Percentiles rank a stretch among this genome's conserved stretches.
phyloP scores from a whole-genome alignment of 2,888 invertebrate genomes.

The Tenthredo mesomela region DNA sequence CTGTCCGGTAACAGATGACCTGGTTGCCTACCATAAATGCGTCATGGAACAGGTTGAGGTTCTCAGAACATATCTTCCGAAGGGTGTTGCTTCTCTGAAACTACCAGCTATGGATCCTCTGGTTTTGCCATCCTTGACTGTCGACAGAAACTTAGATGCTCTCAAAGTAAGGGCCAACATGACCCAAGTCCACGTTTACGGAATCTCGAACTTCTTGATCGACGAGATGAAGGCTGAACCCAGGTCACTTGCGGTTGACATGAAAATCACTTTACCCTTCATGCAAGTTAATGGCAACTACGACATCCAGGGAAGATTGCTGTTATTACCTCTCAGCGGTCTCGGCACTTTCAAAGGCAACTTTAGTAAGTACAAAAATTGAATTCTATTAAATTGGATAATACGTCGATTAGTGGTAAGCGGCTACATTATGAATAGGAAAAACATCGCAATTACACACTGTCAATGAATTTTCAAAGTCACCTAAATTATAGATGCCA shows the following conservation, averaged over 20 bases:
- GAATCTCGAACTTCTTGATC: slow-evolving; percentile 84
- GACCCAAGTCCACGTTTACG: slow-evolving; percentile 84
- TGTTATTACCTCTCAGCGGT: slow-evolving; percentile 79
- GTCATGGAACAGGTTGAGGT: slow-evolving; percentile 82
- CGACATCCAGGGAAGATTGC: slow-evolving; percentile 79
- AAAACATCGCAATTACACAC: neutral
- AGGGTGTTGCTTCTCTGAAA: slow-evolving; percentile 85
- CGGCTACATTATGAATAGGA: neutral
- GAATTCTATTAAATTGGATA: neutral
- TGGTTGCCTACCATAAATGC: slow-evolving; percentile 78
- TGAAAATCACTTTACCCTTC: slow-evolving; percentile 78
- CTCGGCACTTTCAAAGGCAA: slow-evolving; percentile 80
- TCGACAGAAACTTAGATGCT: slow-evolving; percentile 86
- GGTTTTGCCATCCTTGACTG: slow-evolving; percentile 83
- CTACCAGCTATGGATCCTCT: slow-evolving; percentile 88
- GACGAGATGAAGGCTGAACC: slow-evolving; percentile 79
- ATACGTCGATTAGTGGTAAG: neutral
- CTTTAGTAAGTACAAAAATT: slow-evolving; percentile 78
- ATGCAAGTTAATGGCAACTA: slow-evolving; percentile 79
- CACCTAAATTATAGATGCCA: neutral
- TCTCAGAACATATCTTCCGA: slow-evolving; percentile 81
- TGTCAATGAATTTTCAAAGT: neutral
- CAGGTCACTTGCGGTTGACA: slow-evolving; percentile 76
- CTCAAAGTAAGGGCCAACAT: slow-evolving; percentile 86
- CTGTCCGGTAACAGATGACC: slow-evolving; percentile 65